Conservation (phyloP, 35 echinoderm and acorn worm genomes). For the Apostichopus japonicus region DNA sequence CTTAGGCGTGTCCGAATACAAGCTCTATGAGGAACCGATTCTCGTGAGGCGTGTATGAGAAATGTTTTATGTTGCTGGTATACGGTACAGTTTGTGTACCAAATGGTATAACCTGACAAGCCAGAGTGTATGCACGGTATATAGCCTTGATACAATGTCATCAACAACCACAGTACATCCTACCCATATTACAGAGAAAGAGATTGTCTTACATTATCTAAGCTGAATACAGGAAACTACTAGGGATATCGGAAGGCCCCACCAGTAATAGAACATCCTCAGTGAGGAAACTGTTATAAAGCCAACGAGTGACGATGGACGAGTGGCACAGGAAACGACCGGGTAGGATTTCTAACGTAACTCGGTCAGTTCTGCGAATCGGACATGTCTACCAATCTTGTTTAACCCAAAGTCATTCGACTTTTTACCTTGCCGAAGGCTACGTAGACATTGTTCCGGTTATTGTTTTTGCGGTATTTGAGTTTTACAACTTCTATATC, state of each 20-base stretch:
- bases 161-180: background rate
- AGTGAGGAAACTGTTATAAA: background rate
- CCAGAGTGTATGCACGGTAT: no score
- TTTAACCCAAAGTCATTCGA: background rate
- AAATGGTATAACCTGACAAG: no score
- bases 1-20: no score
- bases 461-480: no score
- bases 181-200: background rate
- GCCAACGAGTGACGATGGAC: background rate
- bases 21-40: no score
- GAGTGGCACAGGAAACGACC: background rate
- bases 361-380: background rate
- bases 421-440: no score
- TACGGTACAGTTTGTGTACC: no score
- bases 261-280: constrained; percentile 19
- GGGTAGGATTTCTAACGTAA: background rate
- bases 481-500: no score
- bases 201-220: constrained; percentile 17
- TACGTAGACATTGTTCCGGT: no score
- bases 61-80: no score
- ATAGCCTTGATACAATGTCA: no score
- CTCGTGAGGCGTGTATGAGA: no score
- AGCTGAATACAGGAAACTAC: constrained; percentile 6
- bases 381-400: background rate
- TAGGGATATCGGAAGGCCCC: constrained; percentile 3